Evolutionary conservation across 2,888 invertebrate genomes (phyloP), one percentile per base, ranked within the genome.

Genomic region (Cistogaster globosa): DNA sequence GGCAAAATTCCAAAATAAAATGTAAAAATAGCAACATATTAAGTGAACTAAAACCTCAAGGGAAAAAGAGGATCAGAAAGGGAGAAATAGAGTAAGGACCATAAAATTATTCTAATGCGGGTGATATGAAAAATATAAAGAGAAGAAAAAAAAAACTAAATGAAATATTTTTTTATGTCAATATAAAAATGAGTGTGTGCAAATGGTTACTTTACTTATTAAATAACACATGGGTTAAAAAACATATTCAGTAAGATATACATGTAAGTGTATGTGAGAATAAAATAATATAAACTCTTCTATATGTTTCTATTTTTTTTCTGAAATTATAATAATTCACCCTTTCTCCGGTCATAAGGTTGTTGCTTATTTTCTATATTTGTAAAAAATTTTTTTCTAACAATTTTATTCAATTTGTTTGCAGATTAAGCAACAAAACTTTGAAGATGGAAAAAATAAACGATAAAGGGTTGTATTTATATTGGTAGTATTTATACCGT

Each of bases 251-350:
- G 7, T 32, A 32, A 48, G 45, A 20, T 58, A 45, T 48, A 20
- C 32, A 32, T 48, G 6, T n/a, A 8, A 12, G 22, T 3, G 36
- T 48, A 63, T 16, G 53, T 38, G 38, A 53, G 18, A 14, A 60
- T 12, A 68, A 26, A 48, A 60, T 48, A 69, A 51, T 72, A 78
- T 42, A 86, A 12, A 42, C 42, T 12, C 11, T 42, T 42, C 2
- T 12, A 42, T 12, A 12, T 32, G 12, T 42, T 42, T 11, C 5
- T 6, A 32, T 32, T 7, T 42, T 12, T 42, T 42, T 82, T 86
- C 88, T 88, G 88, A 88, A 88, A 88, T 89, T 88, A 89, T 88
- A 89, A 89, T 89, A 89, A 90, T 90, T 90, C 89, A 90, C 87
- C 90, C 90, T 87, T 88, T 88, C 80, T 63, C 74, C 79, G 76